Evolutionary conservation across 1,140 invertebrate species (phyloP).

Genomic region (Dendrolimus kikuchii): DNA sequence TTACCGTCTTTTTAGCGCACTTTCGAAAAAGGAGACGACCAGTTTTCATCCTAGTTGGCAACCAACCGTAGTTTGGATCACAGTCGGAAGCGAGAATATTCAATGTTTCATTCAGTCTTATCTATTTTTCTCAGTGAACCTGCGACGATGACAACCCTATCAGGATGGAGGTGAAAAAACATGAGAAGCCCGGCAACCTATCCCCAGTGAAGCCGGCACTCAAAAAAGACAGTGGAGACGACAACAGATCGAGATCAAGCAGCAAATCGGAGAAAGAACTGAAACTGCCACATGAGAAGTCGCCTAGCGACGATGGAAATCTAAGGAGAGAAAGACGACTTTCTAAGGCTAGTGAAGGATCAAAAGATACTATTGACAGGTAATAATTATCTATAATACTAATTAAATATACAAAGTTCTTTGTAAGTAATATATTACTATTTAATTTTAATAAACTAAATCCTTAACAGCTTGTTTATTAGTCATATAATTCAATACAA

Average conservation of each 20-base stretch:
- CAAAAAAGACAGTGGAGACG: conserved; percentile 38
- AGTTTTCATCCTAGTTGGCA: no score
- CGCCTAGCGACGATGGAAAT: conserved; percentile 40
- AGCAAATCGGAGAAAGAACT: conserved; percentile 52
- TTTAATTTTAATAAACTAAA: no score
- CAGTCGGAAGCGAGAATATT: no score
- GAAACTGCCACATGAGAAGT: conserved; percentile 48
- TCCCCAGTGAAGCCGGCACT: conserved; percentile 45
- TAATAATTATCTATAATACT: conserved; percentile 11
- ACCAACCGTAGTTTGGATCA: no score
- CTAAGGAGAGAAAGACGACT: conserved; percentile 35
- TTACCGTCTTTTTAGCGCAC: no score
- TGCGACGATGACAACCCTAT: conserved; percentile 32
- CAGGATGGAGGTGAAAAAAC: conserved; percentile 63
- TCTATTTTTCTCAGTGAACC: conserved; percentile 24
- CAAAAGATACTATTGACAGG: conserved; percentile 55
- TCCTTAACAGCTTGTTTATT: no score
- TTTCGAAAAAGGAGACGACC: no score
- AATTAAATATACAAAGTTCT: no score
- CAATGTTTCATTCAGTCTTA: no score
- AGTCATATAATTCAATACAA: no score
- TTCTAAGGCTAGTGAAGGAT: conserved; percentile 48
- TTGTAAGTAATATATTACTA: no score
- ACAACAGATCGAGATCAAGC: conserved; percentile 30
- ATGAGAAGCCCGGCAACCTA: conserved; percentile 55